Base-by-base conservation (phyloP, 2,113 vertebrate genomes). In the Dasypus novemcinctus region DNA sequence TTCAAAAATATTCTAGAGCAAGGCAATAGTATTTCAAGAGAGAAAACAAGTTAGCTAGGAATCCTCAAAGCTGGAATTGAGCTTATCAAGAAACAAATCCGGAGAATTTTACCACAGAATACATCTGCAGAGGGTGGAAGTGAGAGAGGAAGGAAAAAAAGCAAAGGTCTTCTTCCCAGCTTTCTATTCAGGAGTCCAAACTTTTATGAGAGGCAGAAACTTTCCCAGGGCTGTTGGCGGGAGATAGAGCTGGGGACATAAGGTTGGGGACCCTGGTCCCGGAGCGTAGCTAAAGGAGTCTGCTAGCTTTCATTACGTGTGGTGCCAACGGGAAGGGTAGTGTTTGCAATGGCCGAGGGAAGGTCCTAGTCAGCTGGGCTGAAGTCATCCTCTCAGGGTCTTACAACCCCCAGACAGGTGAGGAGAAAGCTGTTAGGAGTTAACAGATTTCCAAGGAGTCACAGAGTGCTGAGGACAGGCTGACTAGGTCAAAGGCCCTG, bases 201-300 rank as follows among this genome's bases (percentile, higher is more conserved):
- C 49, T 72, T 25, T 33, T 41, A n/a, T 61, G 15, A 61, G 12
- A 66, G 31, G 31, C 27, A 15, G 33, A 20, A 52, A 14, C 46
- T n/a, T 1, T 46, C 59, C 64, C 6, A 25, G n/a, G n/a, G n/a
- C n/a, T n/a, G n/a, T n/a, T n/a, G n/a, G n/a, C n/a, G n/a, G n/a
- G n/a, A n/a, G n/a, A n/a, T n/a, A n/a, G n/a, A n/a, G n/a, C n/a
- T 23, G 7, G 25, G 57, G 21, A 20, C 38, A 4, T 33, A 4
- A 5, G 18, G 13, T 7, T 21, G 18, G 31, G 31, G 29, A 29
- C 23, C 31, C 13, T 7, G 33, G 78, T 25, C 11, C 20, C 29
- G n/a, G 15, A 49, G 18, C 25, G 36, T 25, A 59, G 38, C 2
- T 5, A 66, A 18, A 5, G 1, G 0, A 2, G n/a, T 7, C 12